Evolutionary conservation across 2,113 vertebrate species (phyloP).

Genomic region (Varanus komodoensis): DNA sequence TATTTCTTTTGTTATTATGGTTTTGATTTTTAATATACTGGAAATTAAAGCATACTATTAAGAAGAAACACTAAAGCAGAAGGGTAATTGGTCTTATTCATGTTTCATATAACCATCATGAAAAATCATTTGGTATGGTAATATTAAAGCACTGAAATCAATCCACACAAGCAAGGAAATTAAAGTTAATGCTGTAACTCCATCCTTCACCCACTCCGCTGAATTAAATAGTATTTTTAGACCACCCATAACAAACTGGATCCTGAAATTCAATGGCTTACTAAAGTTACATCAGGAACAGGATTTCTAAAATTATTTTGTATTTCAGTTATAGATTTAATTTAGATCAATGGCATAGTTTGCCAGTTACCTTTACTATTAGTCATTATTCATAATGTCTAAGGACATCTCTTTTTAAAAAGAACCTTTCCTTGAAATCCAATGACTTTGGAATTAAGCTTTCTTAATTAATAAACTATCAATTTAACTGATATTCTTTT

Average conservation of each 20-base stretch:
- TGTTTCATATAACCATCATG: neutral
- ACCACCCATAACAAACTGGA: slow-evolving; percentile 4
- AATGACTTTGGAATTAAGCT: neutral
- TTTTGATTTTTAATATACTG: neutral
- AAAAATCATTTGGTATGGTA: neutral
- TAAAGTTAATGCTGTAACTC: neutral
- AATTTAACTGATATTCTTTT: neutral
- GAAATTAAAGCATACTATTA: no score
- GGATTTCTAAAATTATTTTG: slow-evolving; percentile 29
- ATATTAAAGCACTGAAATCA: neutral
- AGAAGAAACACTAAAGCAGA: neutral
- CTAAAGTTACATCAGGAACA: slow-evolving; percentile 25
- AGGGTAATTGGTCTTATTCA: neutral
- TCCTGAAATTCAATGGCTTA: neutral
- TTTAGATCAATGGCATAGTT: slow-evolving; percentile 32
- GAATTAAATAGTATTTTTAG: neutral
- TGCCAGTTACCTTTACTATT: slow-evolving; percentile 17
- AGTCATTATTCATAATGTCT: slow-evolving; percentile 33
- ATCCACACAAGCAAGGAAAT: slow-evolving; percentile 27
- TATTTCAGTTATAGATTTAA: slow-evolving; percentile 35
- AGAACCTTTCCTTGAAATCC: slow-evolving; percentile 21
- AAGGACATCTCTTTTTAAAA: slow-evolving; percentile 15
- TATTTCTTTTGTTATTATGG: neutral
- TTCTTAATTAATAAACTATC: neutral
- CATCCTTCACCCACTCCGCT: neutral